Conservation (phyloP, 2,113 vertebrate species). For the Puntigrus tetrazona region DNA sequence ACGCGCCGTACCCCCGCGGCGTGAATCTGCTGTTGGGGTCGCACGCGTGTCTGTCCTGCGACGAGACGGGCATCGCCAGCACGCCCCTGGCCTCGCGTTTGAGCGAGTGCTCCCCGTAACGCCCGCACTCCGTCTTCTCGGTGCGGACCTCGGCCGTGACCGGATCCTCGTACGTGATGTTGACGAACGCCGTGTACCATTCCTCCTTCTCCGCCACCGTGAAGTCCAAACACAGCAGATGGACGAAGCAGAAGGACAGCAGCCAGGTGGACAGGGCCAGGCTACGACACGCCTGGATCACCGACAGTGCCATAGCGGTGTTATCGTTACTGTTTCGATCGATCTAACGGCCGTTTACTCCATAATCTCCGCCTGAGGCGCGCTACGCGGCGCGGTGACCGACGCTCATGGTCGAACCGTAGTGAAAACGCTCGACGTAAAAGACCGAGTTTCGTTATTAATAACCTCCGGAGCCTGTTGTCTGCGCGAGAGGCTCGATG, state of each 20-base stretch:
- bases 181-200: constrained; percentile 99
- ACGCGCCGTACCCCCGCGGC: constrained; percentile 70
- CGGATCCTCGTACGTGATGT: constrained; percentile 92
- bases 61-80: constrained; percentile 78
- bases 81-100: constrained; percentile 90
- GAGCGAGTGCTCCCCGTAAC: constrained; percentile 94
- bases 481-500: neutral
- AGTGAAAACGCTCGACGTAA: neutral
- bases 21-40: constrained; percentile 86
- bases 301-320: constrained; percentile 83
- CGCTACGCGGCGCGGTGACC: neutral
- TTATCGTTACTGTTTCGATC: neutral
- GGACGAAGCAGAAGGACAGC: constrained; percentile 94
- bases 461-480: neutral
- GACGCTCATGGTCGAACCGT: neutral
- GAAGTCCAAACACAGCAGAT: constrained; percentile 93
- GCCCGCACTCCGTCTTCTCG: constrained; percentile 93
- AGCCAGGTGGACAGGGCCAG: constrained; percentile 96
- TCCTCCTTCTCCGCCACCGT: constrained; percentile 97
- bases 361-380: constrained; percentile 8
- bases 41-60: constrained; percentile 84
- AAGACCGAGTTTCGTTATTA: neutral
- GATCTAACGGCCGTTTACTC: neutral
- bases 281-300: constrained; percentile 91
- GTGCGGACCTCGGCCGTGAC: constrained; percentile 77